Evolutionary conservation across 2,888 invertebrate species (phyloP).

Genomic region (Sympetrum striolatum): DNA sequence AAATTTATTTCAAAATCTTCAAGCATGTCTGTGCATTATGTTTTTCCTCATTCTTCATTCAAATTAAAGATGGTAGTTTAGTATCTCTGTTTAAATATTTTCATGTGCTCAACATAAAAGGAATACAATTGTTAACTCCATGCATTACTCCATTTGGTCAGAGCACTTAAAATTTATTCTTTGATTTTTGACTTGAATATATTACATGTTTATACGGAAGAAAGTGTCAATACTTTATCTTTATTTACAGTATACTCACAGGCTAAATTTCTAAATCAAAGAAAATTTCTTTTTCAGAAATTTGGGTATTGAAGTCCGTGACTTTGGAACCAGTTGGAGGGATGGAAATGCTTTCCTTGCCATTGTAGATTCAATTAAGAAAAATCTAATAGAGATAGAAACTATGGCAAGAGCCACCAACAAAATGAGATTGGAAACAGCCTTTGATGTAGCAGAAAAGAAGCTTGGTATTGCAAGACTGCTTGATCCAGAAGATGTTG

Average conservation of each 20-base stretch:
- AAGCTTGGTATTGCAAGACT: slow-evolving; percentile 90
- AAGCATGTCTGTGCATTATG: too few relatives aligned
- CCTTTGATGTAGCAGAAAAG: slow-evolving; percentile 90
- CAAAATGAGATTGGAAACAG: slow-evolving; percentile 84
- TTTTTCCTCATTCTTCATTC: too few relatives aligned
- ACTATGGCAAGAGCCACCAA: slow-evolving; percentile 81
- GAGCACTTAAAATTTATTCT: too few relatives aligned
- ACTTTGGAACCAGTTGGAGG: slow-evolving; percentile 95
- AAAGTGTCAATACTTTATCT: background rate
- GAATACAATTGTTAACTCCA: too few relatives aligned
- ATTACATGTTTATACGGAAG: background rate
- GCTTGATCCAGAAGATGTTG: slow-evolving; percentile 94
- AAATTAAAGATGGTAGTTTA: too few relatives aligned
- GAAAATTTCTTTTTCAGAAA: slow-evolving; percentile 66
- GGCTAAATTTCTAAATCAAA: background rate
- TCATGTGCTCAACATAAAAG: too few relatives aligned
- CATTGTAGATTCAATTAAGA: slow-evolving; percentile 92
- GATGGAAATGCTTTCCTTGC: slow-evolving; percentile 96
- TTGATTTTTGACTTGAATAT: too few relatives aligned
- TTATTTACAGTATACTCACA: background rate
- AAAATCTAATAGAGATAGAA: slow-evolving; percentile 88
- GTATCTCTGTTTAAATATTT: too few relatives aligned
- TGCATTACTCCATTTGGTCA: too few relatives aligned
- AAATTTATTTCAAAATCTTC: too few relatives aligned
- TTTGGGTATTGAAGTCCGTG: slow-evolving; percentile 85